Evolutionary conservation across 2,888 invertebrate genomes (phyloP), one percentile per base, ranked within the genome.

Genomic region (Cataglyphis livida): DNA sequence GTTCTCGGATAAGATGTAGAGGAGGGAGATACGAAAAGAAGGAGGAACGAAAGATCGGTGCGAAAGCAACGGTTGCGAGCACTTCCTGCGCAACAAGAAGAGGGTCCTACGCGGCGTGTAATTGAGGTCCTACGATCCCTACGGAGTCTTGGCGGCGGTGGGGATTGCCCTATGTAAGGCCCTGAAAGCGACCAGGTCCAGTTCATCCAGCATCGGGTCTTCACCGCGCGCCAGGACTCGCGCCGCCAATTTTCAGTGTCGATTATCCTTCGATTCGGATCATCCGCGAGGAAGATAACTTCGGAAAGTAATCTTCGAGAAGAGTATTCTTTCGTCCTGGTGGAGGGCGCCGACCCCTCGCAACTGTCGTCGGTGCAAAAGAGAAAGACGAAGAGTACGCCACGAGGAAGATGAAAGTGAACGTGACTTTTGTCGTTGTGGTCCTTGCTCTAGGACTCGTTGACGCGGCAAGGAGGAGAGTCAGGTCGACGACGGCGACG

Each of bases 101-200:
- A 86, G 85, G 90, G 89, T 91, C 90, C 91, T 92, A 91, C 89
- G 90, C 90, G 54, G 90, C 90, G 91, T 91, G 93, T 93, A 93
- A 93, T 93, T 94, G 93, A 92, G 93, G 92, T 94, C 93, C 93
- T 93, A 92, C 87, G 90, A 92, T 90, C 91, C 92, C 91, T 90
- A 90, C 90, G 83, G 86, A 84, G 83, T 51, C n/a, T n/a, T 51
- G 62, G 74, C 84, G 73, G 85, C 93, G 93, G 94, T 94, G 94
- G 94, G 94, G 94, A 91, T 76, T 87, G 94, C 93, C 94, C 94
- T 94, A 94, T 94, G 94, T 94, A 94, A 94, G 9, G 93, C 94
- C 94, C 94, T 94, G 93, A 92, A 91, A 91, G 93, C 89, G 89
- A 87, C 92, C 89, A 91, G 94, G 94, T 94, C 93, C 94, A 94